These are phyloP conservation scores for Parauchenoglanis ngamensis DNA, from an alignment of 2,797 vertebrate genomes.

Conservation along the genomic window DNA sequence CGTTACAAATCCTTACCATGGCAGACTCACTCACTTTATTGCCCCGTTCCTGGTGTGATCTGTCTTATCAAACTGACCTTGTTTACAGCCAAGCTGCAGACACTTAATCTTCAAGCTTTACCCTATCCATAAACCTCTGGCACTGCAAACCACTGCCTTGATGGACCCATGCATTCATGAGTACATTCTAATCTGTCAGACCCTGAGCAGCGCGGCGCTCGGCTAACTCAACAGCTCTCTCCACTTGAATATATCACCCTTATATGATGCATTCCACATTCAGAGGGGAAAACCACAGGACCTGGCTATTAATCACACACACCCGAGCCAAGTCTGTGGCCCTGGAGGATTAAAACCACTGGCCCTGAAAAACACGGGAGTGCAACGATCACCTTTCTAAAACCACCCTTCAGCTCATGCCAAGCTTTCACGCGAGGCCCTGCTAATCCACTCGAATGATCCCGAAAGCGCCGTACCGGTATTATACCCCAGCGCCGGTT, in stretches of 20 bases:
- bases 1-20: not conserved
- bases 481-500: constrained; percentile 58
- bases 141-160: constrained; percentile 37
- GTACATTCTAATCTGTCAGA: constrained; percentile 50
- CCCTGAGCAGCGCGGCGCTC: not conserved
- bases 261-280: constrained; percentile 47
- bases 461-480: constrained; percentile 52
- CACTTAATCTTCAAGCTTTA: constrained; percentile 29
- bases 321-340: constrained; percentile 30
- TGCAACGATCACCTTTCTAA: constrained; percentile 52
- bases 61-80: constrained; percentile 23
- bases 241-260: constrained; percentile 36
- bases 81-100: constrained; percentile 15
- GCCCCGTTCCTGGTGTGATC: constrained; percentile 8
- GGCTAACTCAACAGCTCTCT: constrained; percentile 36
- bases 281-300: constrained; percentile 29
- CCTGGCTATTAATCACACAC: constrained; percentile 51
- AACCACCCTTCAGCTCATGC: constrained; percentile 40
- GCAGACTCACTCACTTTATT: not conserved
- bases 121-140: constrained; percentile 7
- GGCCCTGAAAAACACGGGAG: constrained; percentile 29
- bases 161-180: constrained; percentile 32
- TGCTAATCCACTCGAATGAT: constrained; percentile 50
- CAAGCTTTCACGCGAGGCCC: constrained; percentile 46
- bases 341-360: constrained; percentile 34